Conservation (phyloP, 2,797 vertebrate genomes). For the Bothrops alternatus region DNA sequence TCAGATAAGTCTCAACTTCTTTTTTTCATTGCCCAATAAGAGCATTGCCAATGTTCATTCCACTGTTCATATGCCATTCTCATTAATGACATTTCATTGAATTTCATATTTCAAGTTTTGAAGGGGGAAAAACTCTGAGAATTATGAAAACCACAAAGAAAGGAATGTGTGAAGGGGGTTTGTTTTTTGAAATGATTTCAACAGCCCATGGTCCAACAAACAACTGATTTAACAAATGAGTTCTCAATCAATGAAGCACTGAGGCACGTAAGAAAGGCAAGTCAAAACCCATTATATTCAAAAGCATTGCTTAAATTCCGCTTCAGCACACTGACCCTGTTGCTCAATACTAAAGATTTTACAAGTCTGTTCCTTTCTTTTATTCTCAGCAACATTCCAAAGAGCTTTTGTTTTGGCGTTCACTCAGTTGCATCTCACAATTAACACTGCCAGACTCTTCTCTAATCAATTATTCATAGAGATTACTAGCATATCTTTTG, state of each 20-base stretch:
- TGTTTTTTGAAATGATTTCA: constrained; percentile 36
- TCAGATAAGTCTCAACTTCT: constrained; percentile 37
- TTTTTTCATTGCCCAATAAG: constrained; percentile 27
- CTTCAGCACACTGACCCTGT: constrained; percentile 81
- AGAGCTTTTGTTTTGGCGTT: constrained; percentile 68
- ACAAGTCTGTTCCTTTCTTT: constrained; percentile 59
- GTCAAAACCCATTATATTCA: constrained; percentile 95
- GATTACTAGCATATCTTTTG: constrained; percentile 71
- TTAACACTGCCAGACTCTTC: constrained; percentile 71
- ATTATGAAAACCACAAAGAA: constrained; percentile 53
- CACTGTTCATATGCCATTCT: background rate
- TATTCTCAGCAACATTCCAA: constrained; percentile 63
- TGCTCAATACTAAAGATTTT: constrained; percentile 78
- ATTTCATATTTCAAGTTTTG: constrained; percentile 28
- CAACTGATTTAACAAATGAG: constrained; percentile 94
- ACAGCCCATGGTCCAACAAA: constrained; percentile 81
- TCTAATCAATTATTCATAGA: constrained; percentile 74
- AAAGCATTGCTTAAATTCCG: constrained; percentile 84
- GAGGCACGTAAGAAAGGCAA: constrained; percentile 88
- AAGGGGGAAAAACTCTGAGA: constrained; percentile 19
- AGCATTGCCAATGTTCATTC: constrained; percentile 23
- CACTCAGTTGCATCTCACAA: constrained; percentile 70
- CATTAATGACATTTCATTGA: constrained; percentile 44
- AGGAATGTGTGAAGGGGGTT: background rate
- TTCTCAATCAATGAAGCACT: constrained; percentile 90